phyloP scores from a whole-genome alignment of 2,888 invertebrate genomes.

The Malacosoma neustria region DNA sequence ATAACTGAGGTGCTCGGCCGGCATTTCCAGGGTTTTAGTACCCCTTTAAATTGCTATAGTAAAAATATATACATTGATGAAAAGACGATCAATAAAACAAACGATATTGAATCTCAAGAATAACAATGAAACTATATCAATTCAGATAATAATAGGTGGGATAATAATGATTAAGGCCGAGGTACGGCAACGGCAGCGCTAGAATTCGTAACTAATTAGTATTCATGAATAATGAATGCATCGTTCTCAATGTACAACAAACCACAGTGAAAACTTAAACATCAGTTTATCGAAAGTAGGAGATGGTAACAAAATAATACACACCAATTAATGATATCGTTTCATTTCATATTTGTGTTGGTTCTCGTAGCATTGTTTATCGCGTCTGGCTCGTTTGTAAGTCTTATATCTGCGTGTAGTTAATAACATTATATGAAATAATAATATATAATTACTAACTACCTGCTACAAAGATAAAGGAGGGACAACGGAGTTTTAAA shows the following conservation, averaged over 20 bases:
- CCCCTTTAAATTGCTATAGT: background rate
- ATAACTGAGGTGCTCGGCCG: too few relatives aligned
- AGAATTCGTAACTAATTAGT: slow-evolving; percentile 43
- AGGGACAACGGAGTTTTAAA: slow-evolving; percentile 64
- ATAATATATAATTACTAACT: slow-evolving; percentile 69
- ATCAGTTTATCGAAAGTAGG: slow-evolving; percentile 33
- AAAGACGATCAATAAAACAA: slow-evolving; percentile 34
- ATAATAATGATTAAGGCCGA: slow-evolving; percentile 41
- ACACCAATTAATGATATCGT: slow-evolving; percentile 38
- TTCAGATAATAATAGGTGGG: slow-evolving; percentile 42
- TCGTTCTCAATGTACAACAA: slow-evolving; percentile 35
- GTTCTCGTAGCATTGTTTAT: slow-evolving; percentile 40
- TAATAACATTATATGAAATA: slow-evolving; percentile 69
- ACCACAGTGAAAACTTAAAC: slow-evolving; percentile 40
- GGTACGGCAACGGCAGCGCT: slow-evolving; percentile 22
- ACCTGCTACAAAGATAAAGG: slow-evolving; percentile 62
- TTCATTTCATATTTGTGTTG: slow-evolving; percentile 32
- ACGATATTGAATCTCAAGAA: slow-evolving; percentile 34
- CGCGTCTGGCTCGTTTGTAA: slow-evolving; percentile 39
- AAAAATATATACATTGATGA: slow-evolving; percentile 14
- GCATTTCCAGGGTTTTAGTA: background rate
- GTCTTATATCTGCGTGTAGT: slow-evolving; percentile 37
- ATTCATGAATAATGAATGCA: slow-evolving; percentile 45
- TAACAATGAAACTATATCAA: slow-evolving; percentile 39
- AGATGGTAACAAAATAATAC: slow-evolving; percentile 37